These are phyloP conservation scores for Drosophila borealis DNA, from an alignment of 2,888 invertebrate genomes.

Conservation along the genomic window DNA sequence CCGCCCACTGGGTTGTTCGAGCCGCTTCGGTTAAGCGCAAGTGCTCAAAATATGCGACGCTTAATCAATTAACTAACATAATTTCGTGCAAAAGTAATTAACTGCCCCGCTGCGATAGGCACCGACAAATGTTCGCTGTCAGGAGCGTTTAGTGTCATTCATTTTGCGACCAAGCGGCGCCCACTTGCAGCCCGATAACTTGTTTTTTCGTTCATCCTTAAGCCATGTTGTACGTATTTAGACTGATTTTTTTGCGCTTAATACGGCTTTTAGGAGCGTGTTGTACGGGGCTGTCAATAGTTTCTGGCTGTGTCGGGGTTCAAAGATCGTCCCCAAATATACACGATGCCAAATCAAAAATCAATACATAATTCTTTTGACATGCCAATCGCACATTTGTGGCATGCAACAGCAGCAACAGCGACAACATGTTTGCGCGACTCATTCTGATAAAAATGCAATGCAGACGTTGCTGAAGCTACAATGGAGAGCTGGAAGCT, in stretches of 20 bases:
- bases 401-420: conserved; percentile 68
- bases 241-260: conserved; percentile 34
- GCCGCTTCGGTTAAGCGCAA: conserved; percentile 35
- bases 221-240: conserved; percentile 13
- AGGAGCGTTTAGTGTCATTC: conserved; percentile 77
- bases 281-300: background rate
- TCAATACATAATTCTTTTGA: conserved; percentile 82
- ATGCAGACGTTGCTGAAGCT: conserved; percentile 35
- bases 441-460: conserved; percentile 77
- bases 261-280: conserved; percentile 21
- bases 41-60: conserved; percentile 59
- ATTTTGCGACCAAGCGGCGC: conserved; percentile 65
- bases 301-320: conserved; percentile 15
- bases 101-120: conserved; percentile 66
- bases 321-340: conserved; percentile 45
- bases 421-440: conserved; percentile 72
- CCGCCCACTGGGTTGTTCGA: conserved; percentile 27
- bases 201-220: conserved; percentile 39
- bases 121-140: conserved; percentile 78
- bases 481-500: conserved; percentile 48
- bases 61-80: conserved; percentile 76
- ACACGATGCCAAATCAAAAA: conserved; percentile 72
- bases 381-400: conserved; percentile 82
- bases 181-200: conserved; percentile 57
- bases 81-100: conserved; percentile 81